Percentiles rank a stretch among this genome's conserved stretches.
Conservation (phyloP, 2,113 vertebrate species). For the Solenodon paradoxus region DNA sequence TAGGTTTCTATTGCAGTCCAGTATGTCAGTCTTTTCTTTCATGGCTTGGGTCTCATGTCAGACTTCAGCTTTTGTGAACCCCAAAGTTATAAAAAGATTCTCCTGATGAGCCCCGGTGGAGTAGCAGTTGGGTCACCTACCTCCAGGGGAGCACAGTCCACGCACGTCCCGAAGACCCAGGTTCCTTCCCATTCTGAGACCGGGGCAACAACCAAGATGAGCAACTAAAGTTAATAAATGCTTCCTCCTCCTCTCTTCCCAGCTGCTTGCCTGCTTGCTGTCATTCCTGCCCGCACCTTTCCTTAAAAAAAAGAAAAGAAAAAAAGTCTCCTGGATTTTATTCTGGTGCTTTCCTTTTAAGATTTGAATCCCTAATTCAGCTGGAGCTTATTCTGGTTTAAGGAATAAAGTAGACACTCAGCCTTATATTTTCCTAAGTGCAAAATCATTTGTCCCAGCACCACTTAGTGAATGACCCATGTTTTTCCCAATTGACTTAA, state of each 20-base stretch:
- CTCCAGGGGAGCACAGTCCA: too few species aligned
- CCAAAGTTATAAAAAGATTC: not conserved
- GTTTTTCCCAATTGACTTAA: not conserved
- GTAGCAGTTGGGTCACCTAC: too few species aligned
- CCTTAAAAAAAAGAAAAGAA: too few species aligned
- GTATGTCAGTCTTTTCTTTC: not conserved
- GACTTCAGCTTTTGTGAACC: not conserved
- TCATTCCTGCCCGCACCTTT: too few species aligned
- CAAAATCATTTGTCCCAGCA: not conserved
- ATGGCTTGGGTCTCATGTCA: not conserved
- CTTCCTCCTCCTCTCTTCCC: too few species aligned
- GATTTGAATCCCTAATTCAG: not conserved
- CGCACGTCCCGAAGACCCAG: too few species aligned
- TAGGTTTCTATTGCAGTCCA: not conserved
- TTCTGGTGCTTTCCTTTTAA: not conserved
- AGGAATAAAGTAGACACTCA: not conserved
- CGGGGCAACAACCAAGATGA: too few species aligned
- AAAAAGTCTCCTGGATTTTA: not conserved
- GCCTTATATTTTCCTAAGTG: not conserved
- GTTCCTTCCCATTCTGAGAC: too few species aligned
- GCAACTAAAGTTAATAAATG: too few species aligned
- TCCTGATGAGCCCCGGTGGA: too few species aligned
- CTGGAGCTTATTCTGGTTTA: not conserved
- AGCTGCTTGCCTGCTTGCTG: too few species aligned
- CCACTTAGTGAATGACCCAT: not conserved